phyloP scores from a whole-genome alignment of 2,888 invertebrate species.

The Dyspetes luteomarginatus region DNA sequence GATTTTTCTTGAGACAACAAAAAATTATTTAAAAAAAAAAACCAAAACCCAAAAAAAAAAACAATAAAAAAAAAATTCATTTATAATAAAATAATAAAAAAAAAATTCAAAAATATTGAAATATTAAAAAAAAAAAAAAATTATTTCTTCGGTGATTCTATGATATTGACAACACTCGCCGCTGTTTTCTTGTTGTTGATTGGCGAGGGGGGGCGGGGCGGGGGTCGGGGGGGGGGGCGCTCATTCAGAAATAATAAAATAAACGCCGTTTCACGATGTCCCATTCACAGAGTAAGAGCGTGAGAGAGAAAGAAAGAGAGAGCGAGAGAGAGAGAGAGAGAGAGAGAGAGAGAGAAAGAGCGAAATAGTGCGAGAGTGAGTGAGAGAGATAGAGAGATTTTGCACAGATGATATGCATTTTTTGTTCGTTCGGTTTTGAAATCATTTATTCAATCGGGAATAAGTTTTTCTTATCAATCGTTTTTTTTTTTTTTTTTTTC shows the following conservation, averaged over 20 bases:
- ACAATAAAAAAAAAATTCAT: too few species aligned
- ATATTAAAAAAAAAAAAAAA: slow-evolving; percentile 43
- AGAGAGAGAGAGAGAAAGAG: neutral
- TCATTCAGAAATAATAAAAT: neutral
- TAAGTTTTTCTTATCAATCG: slow-evolving; percentile 62
- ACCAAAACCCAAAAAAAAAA: too few species aligned
- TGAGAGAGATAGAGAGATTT: slow-evolving; percentile 68
- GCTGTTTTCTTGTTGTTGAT: slow-evolving; percentile 59
- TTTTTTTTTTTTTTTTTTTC: slow-evolving; percentile 68
- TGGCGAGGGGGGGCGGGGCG: neutral
- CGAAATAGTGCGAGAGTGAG: neutral
- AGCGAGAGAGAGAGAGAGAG: neutral
- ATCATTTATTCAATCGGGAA: slow-evolving; percentile 73
- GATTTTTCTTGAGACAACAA: too few species aligned
- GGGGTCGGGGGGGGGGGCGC: slow-evolving; percentile 41
- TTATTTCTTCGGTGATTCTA: slow-evolving; percentile 35
- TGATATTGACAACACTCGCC: slow-evolving; percentile 62
- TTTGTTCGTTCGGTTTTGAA: slow-evolving; percentile 69
- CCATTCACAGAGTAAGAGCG: neutral
- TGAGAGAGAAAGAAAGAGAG: slow-evolving; percentile 68
- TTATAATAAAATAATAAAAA: too few species aligned
- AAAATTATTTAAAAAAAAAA: too few species aligned
- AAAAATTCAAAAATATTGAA: too few species aligned
- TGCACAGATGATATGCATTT: slow-evolving; percentile 62
- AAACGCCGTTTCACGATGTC: neutral